Evolutionary conservation across 2,113 vertebrate genomes (phyloP).

Genomic region (Anoura caudifer): DNA sequence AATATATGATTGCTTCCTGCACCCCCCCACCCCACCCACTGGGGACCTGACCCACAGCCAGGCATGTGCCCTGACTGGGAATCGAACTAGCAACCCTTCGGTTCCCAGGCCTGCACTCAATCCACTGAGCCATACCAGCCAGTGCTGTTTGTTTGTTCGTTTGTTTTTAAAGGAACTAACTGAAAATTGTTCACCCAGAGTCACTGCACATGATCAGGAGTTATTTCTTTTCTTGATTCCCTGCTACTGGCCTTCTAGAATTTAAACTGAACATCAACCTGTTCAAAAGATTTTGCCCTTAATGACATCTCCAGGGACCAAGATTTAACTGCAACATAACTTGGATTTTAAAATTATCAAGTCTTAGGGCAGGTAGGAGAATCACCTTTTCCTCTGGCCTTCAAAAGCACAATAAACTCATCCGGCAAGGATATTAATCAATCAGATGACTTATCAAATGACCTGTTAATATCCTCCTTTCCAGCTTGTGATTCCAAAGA

Average conservation of each 20-base stretch:
- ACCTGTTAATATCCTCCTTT: not conserved
- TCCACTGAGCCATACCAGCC: too few relatives aligned
- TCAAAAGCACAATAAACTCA: conserved; percentile 2
- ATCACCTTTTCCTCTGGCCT: not conserved
- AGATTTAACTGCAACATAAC: not conserved
- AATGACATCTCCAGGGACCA: not conserved
- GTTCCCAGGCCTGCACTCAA: too few relatives aligned
- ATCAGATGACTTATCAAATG: not conserved
- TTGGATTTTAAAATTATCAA: conserved; percentile 14
- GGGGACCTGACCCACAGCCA: too few relatives aligned
- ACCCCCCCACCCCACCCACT: too few relatives aligned
- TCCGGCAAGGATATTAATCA: not conserved
- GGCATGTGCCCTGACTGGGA: too few relatives aligned
- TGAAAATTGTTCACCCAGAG: not conserved
- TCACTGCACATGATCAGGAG: not conserved
- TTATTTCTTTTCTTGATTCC: not conserved
- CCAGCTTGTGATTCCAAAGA: conserved; percentile 6
- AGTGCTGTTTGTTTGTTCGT: not conserved
- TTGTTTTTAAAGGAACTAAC: not conserved
- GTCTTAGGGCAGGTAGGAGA: not conserved
- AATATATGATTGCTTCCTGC: too few relatives aligned
- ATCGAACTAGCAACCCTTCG: too few relatives aligned
- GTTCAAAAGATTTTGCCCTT: not conserved
- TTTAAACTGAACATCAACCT: not conserved
- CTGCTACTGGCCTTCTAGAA: not conserved